Evolutionary conservation across 2,888 invertebrate species (phyloP), one percentile per base, ranked within the genome.

Genomic region (Carpatolechia fugitivella): DNA sequence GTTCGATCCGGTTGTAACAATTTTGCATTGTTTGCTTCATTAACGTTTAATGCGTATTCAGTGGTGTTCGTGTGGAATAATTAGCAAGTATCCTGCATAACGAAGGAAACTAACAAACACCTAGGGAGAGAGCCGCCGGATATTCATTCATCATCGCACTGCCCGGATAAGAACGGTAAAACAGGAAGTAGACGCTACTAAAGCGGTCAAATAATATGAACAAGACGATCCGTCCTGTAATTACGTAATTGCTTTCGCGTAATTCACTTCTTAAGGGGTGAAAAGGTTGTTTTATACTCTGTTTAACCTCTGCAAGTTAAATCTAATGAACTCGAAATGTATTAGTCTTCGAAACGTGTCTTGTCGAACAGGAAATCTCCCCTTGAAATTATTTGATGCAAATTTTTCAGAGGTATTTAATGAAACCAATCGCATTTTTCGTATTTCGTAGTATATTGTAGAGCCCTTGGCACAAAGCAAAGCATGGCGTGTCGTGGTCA

Each of bases 101-200:
- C 62, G 55, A 63, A 65, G 64, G 63, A 66, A 64, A 59, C 14
- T 61, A 60, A 56, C 36, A 30, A 59, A 57, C 50, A 5, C 11
- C 47, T 10, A 41, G 46, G 16, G 53, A 57, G 64, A 63, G 60
- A 64, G 58, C 56, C 56, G 54, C 62, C 63, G 69, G 68, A 65
- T 69, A 62, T 66, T 66, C 63, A 67, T 69, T 70, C 66, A 65
- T 60, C 60, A 63, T 64, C 63, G 4, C 29, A 11, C 13, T 13
- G 35, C 1, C 52, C 52, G 57, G 57, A 57, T 57, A 57, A 54
- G 48, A 54, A 48, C 52, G 18, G 52, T 56, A 48, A 56, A 38
- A n/a, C 13, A 36, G 24, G 33, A 51, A 46, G 44, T 55, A 51
- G 35, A 51, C 31, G 29, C 24, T 40, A 38, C 20, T 20, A 2